Evolutionary conservation across 2,113 vertebrate species (phyloP).

Genomic region (Oncorhynchus gorbuscha): DNA sequence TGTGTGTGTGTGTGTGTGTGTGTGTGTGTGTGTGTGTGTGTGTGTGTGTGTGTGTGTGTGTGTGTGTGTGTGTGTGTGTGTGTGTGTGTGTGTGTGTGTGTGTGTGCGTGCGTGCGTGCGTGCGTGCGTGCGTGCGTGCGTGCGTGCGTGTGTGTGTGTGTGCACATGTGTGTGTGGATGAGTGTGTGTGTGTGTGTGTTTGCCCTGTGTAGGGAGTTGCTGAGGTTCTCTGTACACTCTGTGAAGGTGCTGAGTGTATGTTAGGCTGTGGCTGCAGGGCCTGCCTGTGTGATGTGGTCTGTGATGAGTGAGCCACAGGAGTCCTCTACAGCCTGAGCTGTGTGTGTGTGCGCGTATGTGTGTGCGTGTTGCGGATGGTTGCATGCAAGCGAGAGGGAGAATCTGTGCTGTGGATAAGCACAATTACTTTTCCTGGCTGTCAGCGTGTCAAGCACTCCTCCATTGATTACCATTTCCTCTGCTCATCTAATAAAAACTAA

Average conservation of each 20-base stretch:
- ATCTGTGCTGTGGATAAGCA: not conserved
- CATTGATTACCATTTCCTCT: not conserved
- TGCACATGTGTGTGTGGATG: accelerated
- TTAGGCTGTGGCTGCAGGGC: not conserved
- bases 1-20: no score
- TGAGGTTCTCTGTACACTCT: no score
- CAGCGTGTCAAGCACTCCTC: not conserved
- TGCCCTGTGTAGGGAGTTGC: no score
- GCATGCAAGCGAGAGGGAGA: not conserved
- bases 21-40: no score
- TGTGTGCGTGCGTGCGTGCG: no score
- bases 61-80: no score
- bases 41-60: no score
- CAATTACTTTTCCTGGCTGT: not conserved
- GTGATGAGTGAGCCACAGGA: not conserved
- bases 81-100: no score
- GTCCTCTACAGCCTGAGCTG: not conserved
- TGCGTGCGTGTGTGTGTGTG: no score
- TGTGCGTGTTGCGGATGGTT: not conserved
- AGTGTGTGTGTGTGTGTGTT: no score
- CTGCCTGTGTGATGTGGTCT: not conserved
- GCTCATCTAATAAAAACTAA: not conserved
- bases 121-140: no score
- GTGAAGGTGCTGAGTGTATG: not conserved
- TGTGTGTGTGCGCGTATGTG: not conserved